Conservation (phyloP, 2,888 invertebrate genomes). For the Cosmia pyralina region DNA sequence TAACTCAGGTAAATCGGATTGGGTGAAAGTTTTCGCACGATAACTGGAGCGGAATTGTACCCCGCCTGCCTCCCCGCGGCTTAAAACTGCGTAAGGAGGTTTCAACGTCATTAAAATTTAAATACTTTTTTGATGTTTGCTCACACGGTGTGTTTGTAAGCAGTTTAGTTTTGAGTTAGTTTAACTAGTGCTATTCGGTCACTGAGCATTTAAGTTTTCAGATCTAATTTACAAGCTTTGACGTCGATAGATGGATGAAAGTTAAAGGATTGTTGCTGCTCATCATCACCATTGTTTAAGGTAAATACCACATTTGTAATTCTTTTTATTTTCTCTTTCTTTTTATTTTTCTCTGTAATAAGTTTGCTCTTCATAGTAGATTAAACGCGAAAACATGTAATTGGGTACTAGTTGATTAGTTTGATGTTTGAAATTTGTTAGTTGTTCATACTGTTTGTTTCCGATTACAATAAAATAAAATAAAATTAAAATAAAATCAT, state of each 20-base stretch:
- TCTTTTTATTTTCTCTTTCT: no score
- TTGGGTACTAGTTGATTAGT: no score
- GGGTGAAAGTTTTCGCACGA: conserved; percentile 86
- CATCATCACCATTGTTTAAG: no score
- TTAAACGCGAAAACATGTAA: no score
- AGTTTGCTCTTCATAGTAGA: no score
- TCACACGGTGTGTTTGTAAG: conserved; percentile 19
- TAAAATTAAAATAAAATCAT: no score
- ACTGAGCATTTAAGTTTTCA: conserved; percentile 15
- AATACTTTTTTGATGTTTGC: conserved; percentile 61
- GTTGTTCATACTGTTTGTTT: no score
- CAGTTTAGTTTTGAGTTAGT: conserved; percentile 23
- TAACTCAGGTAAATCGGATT: conserved; percentile 89
- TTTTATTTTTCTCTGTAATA: no score
- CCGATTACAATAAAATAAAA: no score
- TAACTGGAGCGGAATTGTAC: conserved; percentile 83
- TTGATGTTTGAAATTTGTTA: no score
- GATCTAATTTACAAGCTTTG: conserved; percentile 6
- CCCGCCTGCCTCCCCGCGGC: conserved; percentile 44
- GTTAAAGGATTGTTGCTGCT: background rate
- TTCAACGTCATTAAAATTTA: conserved; percentile 63
- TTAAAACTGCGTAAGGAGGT: conserved; percentile 65
- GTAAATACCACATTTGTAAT: no score
- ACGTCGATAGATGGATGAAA: background rate
- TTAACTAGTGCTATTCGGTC: conserved; percentile 7